Percentiles rank a stretch among this genome's conserved stretches.
Evolutionary conservation across 2,888 invertebrate genomes (phyloP).

Genomic region (Troglohyphantes excavatus): DNA sequence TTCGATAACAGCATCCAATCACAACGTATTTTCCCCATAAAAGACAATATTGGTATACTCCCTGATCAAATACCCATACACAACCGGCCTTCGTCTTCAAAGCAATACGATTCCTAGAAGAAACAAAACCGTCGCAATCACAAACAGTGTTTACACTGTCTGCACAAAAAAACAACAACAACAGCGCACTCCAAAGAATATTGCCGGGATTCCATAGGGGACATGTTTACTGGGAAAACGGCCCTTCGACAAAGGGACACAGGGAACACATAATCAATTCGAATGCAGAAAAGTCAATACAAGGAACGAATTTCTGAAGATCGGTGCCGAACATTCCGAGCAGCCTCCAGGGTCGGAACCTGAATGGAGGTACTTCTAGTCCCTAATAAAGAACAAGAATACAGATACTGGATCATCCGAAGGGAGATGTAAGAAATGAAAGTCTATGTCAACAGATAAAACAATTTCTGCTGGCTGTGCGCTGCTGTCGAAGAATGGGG

Average conservation of each 20-base stretch:
- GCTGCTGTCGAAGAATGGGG: not conserved
- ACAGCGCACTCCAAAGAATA: slow-evolving; percentile 25
- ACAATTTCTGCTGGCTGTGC: slow-evolving; percentile 65
- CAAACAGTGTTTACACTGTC: slow-evolving; percentile 19
- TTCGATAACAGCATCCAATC: no score
- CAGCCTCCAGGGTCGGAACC: slow-evolving; percentile 50
- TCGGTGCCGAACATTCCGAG: slow-evolving; percentile 43
- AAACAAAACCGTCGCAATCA: slow-evolving; percentile 35
- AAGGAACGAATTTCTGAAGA: slow-evolving; percentile 40
- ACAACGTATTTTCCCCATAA: no score
- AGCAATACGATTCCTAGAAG: not conserved
- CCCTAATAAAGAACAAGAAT: slow-evolving; percentile 68
- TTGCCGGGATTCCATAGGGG: slow-evolving; percentile 62
- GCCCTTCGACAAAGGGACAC: slow-evolving; percentile 24
- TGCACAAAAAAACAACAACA: not conserved
- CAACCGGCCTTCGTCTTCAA: not conserved
- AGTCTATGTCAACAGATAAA: slow-evolving; percentile 71
- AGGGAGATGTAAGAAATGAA: slow-evolving; percentile 56
- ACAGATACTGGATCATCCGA: slow-evolving; percentile 46
- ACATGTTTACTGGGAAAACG: slow-evolving; percentile 52
- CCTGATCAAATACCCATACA: slow-evolving; percentile 14
- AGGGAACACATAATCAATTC: slow-evolving; percentile 42
- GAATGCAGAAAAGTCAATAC: slow-evolving; percentile 68
- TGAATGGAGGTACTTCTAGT: slow-evolving; percentile 22
- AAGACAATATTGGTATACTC: not conserved